phyloP scores from a whole-genome alignment of 2,888 invertebrate species.

The Volucella bombylans region DNA sequence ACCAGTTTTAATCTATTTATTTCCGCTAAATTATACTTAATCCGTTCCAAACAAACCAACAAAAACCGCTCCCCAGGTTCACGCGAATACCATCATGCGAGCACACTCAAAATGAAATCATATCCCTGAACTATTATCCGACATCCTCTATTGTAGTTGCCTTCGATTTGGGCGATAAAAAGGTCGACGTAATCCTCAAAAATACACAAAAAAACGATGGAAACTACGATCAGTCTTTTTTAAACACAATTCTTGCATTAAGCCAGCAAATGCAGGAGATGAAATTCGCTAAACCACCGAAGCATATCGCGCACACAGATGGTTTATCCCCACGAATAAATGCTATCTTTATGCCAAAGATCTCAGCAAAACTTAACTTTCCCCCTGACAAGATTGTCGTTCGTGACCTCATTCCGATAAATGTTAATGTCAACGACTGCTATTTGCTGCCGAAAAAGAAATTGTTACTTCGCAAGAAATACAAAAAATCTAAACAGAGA shows the following conservation, averaged over 20 bases:
- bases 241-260: constrained; percentile 76
- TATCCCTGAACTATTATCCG: constrained; percentile 55
- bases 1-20: constrained; percentile 21
- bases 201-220: constrained; percentile 53
- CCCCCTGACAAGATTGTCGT: constrained; percentile 75
- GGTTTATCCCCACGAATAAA: constrained; percentile 76
- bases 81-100: constrained; percentile 11
- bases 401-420: constrained; percentile 77
- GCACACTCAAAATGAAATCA: constrained; percentile 20
- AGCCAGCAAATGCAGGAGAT: constrained; percentile 74
- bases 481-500: constrained; percentile 53
- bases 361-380: constrained; percentile 79
- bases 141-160: constrained; percentile 53
- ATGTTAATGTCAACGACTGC: constrained; percentile 77
- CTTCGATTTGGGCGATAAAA: constrained; percentile 50
- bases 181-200: constrained; percentile 17
- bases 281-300: constrained; percentile 44
- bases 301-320: constrained; percentile 2
- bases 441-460: constrained; percentile 71
- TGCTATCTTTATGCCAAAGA: constrained; percentile 77
- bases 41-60: constrained; percentile 63
- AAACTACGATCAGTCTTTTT: constrained; percentile 75
- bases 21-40: constrained; percentile 7
- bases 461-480: constrained; percentile 62
- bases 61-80: constrained; percentile 16